Evolutionary conservation across 2,113 vertebrate genomes (phyloP).

Genomic region (Chloroceryle aenea): DNA sequence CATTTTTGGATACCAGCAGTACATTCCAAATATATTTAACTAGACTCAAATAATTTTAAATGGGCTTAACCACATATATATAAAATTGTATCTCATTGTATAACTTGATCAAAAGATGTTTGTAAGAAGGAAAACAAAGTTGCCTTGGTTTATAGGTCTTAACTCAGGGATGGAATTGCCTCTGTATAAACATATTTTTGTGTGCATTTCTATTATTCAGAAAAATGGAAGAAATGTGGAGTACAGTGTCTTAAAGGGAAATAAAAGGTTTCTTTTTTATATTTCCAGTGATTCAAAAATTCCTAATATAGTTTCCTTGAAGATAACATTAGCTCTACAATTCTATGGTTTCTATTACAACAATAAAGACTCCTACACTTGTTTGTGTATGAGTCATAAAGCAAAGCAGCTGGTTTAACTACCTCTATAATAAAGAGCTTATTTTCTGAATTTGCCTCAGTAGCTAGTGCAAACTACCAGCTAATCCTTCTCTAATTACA

Average conservation of each 20-base stretch:
- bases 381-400: background rate
- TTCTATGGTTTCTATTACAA: background rate
- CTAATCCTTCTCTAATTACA: slow-evolving; percentile 16
- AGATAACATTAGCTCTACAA: background rate
- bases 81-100: background rate
- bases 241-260: background rate
- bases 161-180: background rate
- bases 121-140: background rate
- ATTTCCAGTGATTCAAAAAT: background rate
- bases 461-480: background rate
- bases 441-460: background rate
- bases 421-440: background rate
- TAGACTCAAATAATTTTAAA: background rate
- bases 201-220: background rate
- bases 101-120: slow-evolving; percentile 14
- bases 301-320: background rate
- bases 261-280: background rate
- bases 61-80: background rate
- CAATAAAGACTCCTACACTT: background rate
- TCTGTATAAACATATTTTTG: slow-evolving; percentile 4
- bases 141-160: background rate
- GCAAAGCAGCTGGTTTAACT: background rate
- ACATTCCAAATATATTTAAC: slow-evolving; percentile 35
- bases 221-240: background rate
- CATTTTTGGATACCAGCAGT: background rate